Conservation (phyloP, 2,113 vertebrate genomes). For the Oxyruncus cristatus region DNA sequence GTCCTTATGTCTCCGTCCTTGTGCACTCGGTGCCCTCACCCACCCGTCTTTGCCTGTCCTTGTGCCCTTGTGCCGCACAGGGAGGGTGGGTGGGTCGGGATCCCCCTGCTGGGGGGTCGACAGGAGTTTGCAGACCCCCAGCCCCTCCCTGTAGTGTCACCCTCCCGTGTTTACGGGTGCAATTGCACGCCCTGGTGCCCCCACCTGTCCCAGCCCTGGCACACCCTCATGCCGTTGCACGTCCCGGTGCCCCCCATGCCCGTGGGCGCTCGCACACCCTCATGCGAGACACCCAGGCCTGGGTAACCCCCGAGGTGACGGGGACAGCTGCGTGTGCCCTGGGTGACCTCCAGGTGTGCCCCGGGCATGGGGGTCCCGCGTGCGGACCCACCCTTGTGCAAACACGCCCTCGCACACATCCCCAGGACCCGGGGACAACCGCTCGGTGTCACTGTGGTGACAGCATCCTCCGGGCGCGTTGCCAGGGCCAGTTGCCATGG, state of each 20-base stretch:
- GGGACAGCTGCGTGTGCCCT: no score
- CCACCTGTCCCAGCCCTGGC: background rate
- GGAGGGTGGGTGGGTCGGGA: background rate
- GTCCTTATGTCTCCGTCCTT: background rate
- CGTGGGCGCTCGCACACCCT: rapidly evolving
- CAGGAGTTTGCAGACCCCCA: background rate
- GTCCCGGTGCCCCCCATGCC: background rate
- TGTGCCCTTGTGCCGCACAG: background rate
- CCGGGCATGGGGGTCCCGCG: background rate
- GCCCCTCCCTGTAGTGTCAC: background rate
- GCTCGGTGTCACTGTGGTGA: background rate
- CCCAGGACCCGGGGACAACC: background rate
- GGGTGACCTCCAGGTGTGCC: background rate
- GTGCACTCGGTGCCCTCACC: background rate
- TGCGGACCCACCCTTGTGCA: background rate
- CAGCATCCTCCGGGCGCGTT: background rate
- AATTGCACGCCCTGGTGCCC: background rate
- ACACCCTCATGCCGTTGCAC: rapidly evolving
- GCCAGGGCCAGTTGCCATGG: background rate
- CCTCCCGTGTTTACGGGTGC: rapidly evolving
- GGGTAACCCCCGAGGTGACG: background rate
- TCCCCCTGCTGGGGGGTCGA: no score
- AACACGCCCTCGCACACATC: background rate
- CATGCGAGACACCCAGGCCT: background rate
- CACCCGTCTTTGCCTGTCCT: background rate